Evolutionary conservation across 2,797 vertebrate species (phyloP), one percentile per base, ranked within the genome.

Genomic region (Numenius phaeopus): DNA sequence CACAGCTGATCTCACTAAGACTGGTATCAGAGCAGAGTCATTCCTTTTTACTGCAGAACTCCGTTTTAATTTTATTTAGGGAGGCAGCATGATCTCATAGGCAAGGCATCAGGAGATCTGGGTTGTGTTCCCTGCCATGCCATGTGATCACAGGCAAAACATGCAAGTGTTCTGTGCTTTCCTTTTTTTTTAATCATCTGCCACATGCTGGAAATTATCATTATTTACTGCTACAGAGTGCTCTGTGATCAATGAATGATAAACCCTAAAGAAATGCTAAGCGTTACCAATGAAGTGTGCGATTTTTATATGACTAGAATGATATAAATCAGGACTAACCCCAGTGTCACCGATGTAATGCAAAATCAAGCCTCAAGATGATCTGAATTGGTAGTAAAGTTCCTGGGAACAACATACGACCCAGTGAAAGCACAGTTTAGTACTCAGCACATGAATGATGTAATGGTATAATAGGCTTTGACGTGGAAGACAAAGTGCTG

Each of bases 81-180:
- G 57, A 96, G 67, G 86, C 86, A 92, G 86, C 59, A 87, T 95
- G 96, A 96, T 90, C 90, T 97, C 91, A 94, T 75, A 96, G 67
- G 81, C 92, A 95, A 94, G 81, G 95, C 88, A 96, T 95, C 81
- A 83, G 70, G 93, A 96, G 95, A 70, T 93, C 92, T 94, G 95
- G 32, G 86, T 95, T 96, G 71, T 94, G 93, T 91, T 94, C 81
- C 82, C 42, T 0, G 0, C 78, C 50, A 47, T 94, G 81, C 78
- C 91, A 54, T 27, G 77, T 76, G 85, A 96, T 87, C 93, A 87
- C 59, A 93, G 90, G 78, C 77, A 83, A 94, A 96, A 84, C 77
- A 54, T 42, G 64, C 46, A 69, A 95, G 55, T 32, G 37, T 57
- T 90, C 67, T 78, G 59, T 20, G 9, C 52, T 84, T 85, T 52